Base-by-base conservation (phyloP, 2,113 vertebrate species). In the Scomber japonicus region DNA sequence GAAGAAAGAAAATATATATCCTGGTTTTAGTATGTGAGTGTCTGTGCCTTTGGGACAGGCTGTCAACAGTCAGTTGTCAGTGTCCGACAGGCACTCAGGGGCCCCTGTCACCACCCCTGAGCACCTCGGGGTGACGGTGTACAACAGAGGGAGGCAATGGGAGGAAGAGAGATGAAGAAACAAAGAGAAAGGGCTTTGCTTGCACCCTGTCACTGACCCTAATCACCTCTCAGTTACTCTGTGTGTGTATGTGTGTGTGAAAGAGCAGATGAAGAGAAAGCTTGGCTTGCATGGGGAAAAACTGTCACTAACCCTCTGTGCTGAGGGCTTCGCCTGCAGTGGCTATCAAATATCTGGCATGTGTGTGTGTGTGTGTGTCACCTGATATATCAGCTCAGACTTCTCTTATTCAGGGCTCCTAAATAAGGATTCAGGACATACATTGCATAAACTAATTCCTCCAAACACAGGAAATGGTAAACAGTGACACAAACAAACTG, bases 171-270 rank as follows among this genome's bases (percentile, higher is more conserved):
- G 57, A 78, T n/a, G 65, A 63, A 64, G 71, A 31, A 49, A 63
- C 73, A 73, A 75, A 54, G 51, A 66, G 1, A 91, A 88, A 88
- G 19, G 77, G 83, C 87, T 46, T 76, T 15, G 73, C 80, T 89
- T 89, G 90, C 90, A 89, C 85, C 49, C 82, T 93, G 89, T 91
- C 89, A 93, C 73, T 78, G 78, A 84, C 84, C 84, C 84, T 89
- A 88, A 89, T 86, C 84, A 91, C 87, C 86, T 66, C 59, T 77
- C 55, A 48, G n/a, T 9, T 40, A 40, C 35, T 40, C 5, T 68
- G 59, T 61, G 14, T 78, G 54, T 71, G 44, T 74, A 49, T 53
- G 54, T 61, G 59, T 51, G 75, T 57, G 63, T 67, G n/a, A 53
- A 53, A 19, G 19, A 61, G 68, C 13, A 65, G 77, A 70, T 65